Base-by-base conservation (phyloP, 2,888 invertebrate genomes). In the Dynastes maya region DNA sequence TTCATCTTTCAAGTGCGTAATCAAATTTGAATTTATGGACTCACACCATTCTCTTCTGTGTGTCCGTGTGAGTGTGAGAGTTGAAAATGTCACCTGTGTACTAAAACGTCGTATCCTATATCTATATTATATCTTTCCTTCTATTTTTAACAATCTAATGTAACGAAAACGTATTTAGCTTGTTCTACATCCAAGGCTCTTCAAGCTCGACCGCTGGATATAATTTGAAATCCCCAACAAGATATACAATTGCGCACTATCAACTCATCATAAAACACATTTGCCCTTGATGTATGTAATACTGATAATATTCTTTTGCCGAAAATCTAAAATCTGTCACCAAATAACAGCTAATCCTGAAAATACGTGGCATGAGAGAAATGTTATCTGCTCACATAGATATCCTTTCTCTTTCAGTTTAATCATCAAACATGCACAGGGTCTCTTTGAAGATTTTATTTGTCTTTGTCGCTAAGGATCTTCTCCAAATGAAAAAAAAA, bases 1-100 rank as follows among this genome's bases (percentile, higher is more conserved):
- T 72, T 72, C 72, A 72, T 72, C 72, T 72, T 72, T 72, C 61
- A 58, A 72, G 72, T 72, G 72, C 72, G 72, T 72, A 72, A 72
- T 72, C 72, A 72, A 61, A 72, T 72, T 72, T 53, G 49, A 68
- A 68, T 68, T 68, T 51, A 68, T 68, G 65, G 65, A 13, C 37
- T 65, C 63, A 63, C 65, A 37, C 65, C 49, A 8, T 40, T 45
- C 45, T 45, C 45, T 45, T 45, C 45, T 45, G 45, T 8, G 45
- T 45, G 11, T 45, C 22, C 13, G 51, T 27, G 68, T 72, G 53
- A 55, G 53, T 55, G 53, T 16, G 53, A 55, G 53, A 55, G 58
- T 55, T 71, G 37, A 37, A 72, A 72, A 72, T 72, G 61, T 72
- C 72, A 72, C 72, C 40, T 61, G 40, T 72, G 53, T 55, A 53